Percentiles rank a stretch among this genome's conserved stretches.
Evolutionary conservation across 2,888 invertebrate species (phyloP).

Genomic region (Nymphalis urticae): DNA sequence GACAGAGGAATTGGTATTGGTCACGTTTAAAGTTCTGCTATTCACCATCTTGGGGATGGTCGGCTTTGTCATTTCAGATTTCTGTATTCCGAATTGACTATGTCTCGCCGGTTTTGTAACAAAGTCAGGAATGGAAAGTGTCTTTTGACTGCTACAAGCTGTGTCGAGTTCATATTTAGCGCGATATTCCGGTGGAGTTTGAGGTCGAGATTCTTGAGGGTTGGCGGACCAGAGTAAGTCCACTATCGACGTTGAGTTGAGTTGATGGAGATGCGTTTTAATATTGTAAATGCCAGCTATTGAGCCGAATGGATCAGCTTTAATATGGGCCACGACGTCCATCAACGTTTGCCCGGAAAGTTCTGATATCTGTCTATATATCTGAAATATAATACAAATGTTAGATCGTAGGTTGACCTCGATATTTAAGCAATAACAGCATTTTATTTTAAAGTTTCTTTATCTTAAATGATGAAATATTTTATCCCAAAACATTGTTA

Average conservation of each 20-base stretch:
- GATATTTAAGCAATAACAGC: too few relatives aligned
- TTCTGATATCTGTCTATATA: conserved; percentile 75
- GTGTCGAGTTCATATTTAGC: conserved; percentile 44
- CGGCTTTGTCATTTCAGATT: conserved; percentile 16
- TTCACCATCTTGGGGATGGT: conserved; percentile 22
- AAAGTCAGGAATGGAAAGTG: conserved; percentile 17
- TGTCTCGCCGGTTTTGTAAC: conserved; percentile 6
- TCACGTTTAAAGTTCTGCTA: not conserved
- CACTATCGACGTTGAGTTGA: conserved; percentile 51
- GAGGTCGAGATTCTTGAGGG: conserved; percentile 53
- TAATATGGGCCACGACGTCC: conserved; percentile 74
- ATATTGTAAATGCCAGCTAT: conserved; percentile 84
- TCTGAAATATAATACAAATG: conserved; percentile 49
- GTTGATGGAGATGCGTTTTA: conserved; percentile 64
- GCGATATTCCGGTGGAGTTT: conserved; percentile 59
- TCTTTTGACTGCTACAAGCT: conserved; percentile 33
- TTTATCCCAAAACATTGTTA: too few relatives aligned
- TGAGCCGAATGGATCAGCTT: conserved; percentile 80
- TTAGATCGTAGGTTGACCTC: not conserved
- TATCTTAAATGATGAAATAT: too few relatives aligned
- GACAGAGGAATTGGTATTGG: not conserved
- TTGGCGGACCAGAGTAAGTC: conserved; percentile 64
- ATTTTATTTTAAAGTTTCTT: too few relatives aligned
- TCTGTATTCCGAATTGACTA: conserved; percentile 21
- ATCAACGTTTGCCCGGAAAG: conserved; percentile 64